These are phyloP conservation scores for Alethe castanea DNA, from an alignment of 2,113 vertebrate genomes.

Conservation along the genomic window DNA sequence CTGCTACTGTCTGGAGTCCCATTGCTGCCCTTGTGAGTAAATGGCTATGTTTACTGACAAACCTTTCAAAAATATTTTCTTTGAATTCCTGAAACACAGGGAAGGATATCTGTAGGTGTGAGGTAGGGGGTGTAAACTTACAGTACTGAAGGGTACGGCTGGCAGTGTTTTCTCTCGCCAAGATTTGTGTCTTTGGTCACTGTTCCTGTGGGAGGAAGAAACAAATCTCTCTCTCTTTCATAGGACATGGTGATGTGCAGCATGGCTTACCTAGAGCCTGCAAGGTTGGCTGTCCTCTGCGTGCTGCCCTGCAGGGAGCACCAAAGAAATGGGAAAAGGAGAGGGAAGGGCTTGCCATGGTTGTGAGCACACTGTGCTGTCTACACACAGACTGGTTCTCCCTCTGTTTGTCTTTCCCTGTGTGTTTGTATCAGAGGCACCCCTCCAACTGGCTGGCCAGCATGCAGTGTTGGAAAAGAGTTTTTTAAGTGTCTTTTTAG, in stretches of 20 bases:
- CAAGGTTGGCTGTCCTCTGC: neutral
- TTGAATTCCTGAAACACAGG: neutral
- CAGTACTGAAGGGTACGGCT: fast-evolving
- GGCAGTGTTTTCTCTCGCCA: fast-evolving
- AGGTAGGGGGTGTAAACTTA: neutral
- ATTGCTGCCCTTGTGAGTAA: neutral
- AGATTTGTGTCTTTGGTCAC: neutral
- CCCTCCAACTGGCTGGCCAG: neutral
- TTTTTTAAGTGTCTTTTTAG: neutral
- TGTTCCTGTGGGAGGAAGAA: neutral
- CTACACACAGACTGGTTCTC: neutral
- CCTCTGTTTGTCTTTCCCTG: neutral
- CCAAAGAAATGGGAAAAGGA: neutral
- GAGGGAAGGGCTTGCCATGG: neutral
- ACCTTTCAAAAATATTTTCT: neutral
- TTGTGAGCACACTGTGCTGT: neutral
- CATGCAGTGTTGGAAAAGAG: neutral
- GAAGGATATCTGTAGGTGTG: neutral
- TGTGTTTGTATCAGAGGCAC: neutral
- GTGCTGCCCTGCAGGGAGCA: neutral
- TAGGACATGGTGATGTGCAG: neutral
- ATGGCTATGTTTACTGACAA: neutral
- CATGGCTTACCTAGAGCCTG: neutral
- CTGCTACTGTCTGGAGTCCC: neutral
- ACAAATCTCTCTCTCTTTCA: neutral